Evolutionary conservation across 2,888 invertebrate species (phyloP).

Genomic region (Temnothorax unifasciatus): DNA sequence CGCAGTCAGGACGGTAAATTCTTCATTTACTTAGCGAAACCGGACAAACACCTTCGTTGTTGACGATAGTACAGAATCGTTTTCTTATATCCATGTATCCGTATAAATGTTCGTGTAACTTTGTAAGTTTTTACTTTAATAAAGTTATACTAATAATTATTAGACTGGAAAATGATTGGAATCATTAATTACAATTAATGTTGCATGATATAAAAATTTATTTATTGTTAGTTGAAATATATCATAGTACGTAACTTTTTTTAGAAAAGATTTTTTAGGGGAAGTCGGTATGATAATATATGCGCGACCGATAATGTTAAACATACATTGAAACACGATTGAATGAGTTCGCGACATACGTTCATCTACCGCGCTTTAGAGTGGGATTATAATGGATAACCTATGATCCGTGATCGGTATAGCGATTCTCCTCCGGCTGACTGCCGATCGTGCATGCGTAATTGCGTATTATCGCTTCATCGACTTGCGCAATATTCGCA

Average conservation of each 20-base stretch:
- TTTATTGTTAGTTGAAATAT: no score
- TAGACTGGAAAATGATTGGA: no score
- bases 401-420: conserved; percentile 74
- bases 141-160: neutral
- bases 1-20: conserved; percentile 8
- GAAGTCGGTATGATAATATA: neutral
- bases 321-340: neutral
- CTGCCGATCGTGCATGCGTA: conserved; percentile 77
- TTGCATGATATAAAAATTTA: neutral
- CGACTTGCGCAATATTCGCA: conserved; percentile 71
- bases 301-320: neutral
- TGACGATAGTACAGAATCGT: neutral
- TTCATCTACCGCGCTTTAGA: conserved; percentile 64
- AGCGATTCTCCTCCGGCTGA: conserved; percentile 66
- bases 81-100: neutral
- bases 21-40: neutral
- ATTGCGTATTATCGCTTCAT: conserved; percentile 78
- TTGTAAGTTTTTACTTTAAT: neutral
- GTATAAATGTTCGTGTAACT: neutral
- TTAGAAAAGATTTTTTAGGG: neutral
- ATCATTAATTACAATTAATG: neutral
- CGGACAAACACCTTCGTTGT: neutral
- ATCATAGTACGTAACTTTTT: neutral
- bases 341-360: conserved; percentile 6
- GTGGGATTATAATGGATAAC: conserved; percentile 71